Base-by-base conservation (phyloP, 2,888 invertebrate species). In the Rhamphomyia laevipes region DNA sequence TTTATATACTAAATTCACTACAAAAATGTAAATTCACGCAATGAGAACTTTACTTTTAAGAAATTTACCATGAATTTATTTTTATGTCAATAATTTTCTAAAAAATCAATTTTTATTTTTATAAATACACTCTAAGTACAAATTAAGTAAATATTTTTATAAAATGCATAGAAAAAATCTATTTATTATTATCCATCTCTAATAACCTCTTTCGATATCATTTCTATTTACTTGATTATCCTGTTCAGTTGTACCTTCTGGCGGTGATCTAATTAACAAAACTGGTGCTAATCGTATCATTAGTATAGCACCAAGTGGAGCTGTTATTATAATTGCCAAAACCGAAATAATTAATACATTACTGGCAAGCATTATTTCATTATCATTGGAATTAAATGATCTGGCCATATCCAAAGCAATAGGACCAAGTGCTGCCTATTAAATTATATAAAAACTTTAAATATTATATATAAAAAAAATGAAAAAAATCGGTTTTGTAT, bases 351-450 rank as follows among this genome's bases (percentile, higher is more conserved):
- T 73, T 61, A 79, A 65, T 57, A 77, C 72, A 61, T 66, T 65
- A 57, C 61, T 67, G 45, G 73, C 74, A 51, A 71, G 63, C 4
- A 60, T 53, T 51, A 68, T 59, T 48, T 62, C 57, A 44, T 60
- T 63, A 7, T 42, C 54, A 49, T 59, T 58, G 27, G 64, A 61
- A 27, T 62, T 61, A 46, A 61, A 54, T 49, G 63, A 59, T 62
- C 77, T 63, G 51, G 76, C 76, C 57, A 73, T 63, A 58, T 78
- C 78, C 56, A 78, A 65, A 10, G 80, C 78, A 55, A 80, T 74
- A 16, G 82, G 80, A 16, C 80, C 82, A 46, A 82, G 64, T 4
- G 81, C 79, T 48, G 82, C 82, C 81, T 82, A 57, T 44, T 46
- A 55, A 18, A 47, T 18, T 44, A 46, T 41, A 13, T 12, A 30